Conservation (phyloP, 2,888 invertebrate genomes). For the Microctonus hyperodae region DNA sequence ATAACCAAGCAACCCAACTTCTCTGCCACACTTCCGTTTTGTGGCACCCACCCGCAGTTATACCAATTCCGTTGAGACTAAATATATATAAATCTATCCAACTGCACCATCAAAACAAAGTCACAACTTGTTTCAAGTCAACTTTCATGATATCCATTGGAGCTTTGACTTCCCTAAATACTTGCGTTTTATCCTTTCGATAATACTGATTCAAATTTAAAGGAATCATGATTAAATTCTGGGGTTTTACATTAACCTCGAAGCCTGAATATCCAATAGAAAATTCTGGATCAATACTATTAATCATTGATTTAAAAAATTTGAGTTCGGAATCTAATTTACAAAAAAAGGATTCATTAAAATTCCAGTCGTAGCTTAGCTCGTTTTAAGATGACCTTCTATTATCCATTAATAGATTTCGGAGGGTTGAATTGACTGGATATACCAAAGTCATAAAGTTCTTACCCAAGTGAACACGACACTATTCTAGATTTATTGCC, state of each 20-base stretch:
- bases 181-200: not conserved
- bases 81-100: not conserved
- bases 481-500: conserved; percentile 1
- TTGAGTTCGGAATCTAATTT: not conserved
- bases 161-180: not conserved
- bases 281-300: not conserved
- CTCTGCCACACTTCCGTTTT: not conserved
- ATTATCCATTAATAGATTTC: not conserved
- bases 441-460: conserved; percentile 8
- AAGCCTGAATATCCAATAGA: not conserved
- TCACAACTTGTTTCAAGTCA: not conserved
- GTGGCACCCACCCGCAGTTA: not conserved
- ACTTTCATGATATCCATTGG: not conserved
- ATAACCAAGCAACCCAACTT: not conserved
- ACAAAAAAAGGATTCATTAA: not conserved
- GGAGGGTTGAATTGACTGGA: not conserved
- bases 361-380: not conserved
- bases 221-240: not conserved
- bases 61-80: not conserved
- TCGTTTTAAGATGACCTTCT: not conserved
- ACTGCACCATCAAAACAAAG: conserved; percentile 1
- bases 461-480: not conserved
- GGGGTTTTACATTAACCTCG: not conserved
- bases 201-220: not conserved
- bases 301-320: not conserved